Evolutionary conservation across 2,888 invertebrate genomes (phyloP), one percentile per base, ranked within the genome.

Genomic region (Thalpophila matura): DNA sequence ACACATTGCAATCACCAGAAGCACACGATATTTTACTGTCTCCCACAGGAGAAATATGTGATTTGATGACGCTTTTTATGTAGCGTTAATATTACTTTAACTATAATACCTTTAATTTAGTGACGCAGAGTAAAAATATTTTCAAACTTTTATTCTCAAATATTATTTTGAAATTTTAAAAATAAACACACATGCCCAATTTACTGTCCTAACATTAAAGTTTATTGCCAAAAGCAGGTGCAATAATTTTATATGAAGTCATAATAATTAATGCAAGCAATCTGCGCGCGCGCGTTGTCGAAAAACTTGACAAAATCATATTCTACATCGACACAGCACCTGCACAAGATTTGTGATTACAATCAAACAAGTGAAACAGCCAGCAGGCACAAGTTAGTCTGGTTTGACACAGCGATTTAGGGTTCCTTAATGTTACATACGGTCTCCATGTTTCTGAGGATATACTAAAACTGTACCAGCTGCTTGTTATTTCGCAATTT

Each of bases 231-330:
- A 61, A 51, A 58, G 81, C 87, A 88, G 87, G 85, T 87, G 89
- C 74, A 64, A 79, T 69, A 38, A 62, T 62, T 53, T 55, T 61
- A 72, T 69, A 82, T 84, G 77, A 83, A 80, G 75, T 69, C 71
- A 74, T 78, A 84, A 85, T 82, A 81, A 84, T 71, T 71, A 71
- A 77, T 77, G 66, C 38, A 74, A 69, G 78, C 79, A 86, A 85
- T 86, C 81, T 80, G 79, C 71, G 47, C 58, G 51, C 46, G 66
- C 77, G 71, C 60, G 76, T 75, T 81, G 80, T 81, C 82, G 72
- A 87, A 87, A 83, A 81, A 80, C 80, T 79, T 79, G 77, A 80
- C 79, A 75, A 80, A 83, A 83, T 82, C 80, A 81, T 80, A 82
- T 74, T 75, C 72, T 76, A 78, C 65, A 77, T 69, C 62, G 61